Evolutionary conservation across 2,888 invertebrate species (phyloP), one percentile per base, ranked within the genome.

Genomic region (Apotomis turbidana): DNA sequence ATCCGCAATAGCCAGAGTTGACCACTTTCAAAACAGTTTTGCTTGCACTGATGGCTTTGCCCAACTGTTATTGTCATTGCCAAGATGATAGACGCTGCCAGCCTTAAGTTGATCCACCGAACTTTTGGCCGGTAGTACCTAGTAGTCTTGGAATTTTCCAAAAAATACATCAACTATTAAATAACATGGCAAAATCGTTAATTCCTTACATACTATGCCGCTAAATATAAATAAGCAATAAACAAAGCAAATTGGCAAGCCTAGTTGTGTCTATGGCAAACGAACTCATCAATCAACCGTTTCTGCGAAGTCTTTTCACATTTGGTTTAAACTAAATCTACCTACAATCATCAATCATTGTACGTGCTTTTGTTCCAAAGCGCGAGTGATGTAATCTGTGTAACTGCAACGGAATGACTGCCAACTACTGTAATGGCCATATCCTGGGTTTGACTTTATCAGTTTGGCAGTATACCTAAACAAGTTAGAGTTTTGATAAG

Each of bases 301-400:
- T 68, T 59, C 68, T 38, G 12, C 58, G 12, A 58, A 68, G 57
- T 62, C 44, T 62, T 57, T 71, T 58, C 61, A 51, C 61, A 63
- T 68, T 62, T 27, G 54, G 62, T 63, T 72, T 63, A 52, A 68
- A 72, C 62, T 68, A 68, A n/a, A 44, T 51, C 51, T 54, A 54
- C 41, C 41, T 59, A 44, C 27, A 52, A 60, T 58, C 71, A 72
- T 72, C 66, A 68, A 72, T 72, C 71, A 68, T 58, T 63, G 62
- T 71, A 51, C 55, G 36, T 71, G 46, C 41, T 27, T 60, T 69
- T 58, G 72, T 62, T 57, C 61, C 62, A 27, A 46, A 27, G 46
- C 27, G 27, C 57, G 55, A 46, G 27, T 46, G 66, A 57, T 66
- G 66, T 57, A 57, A 66, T 66, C 55, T 27, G 36, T 57, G 66